Evolutionary conservation across 2,888 invertebrate genomes (phyloP), one percentile per base, ranked within the genome.

Genomic region (Rhorus exstirpatorius): DNA sequence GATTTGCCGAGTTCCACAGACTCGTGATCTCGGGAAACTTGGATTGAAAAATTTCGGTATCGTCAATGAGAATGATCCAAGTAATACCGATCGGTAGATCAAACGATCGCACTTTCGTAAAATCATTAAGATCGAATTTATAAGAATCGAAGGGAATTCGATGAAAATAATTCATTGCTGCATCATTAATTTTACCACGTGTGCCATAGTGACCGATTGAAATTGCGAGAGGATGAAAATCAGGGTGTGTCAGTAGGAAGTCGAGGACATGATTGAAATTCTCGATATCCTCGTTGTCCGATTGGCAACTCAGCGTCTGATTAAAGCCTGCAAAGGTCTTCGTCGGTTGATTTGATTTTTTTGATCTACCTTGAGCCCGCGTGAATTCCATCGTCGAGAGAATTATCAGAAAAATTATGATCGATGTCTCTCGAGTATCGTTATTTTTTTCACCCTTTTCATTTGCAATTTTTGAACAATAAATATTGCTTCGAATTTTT

Each of bases 21-120:
- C 83, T 35, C 0, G n/a, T 19, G 1, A 83, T 79, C 35, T 81
- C 58, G 6, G 63, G 35, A 3, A 88, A 21, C 1, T 79, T 79
- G n/a, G 26, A 14, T 2, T 79, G n/a, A 0, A 89, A 60, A 3
- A 8, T 44, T 10, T 71, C n/a, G 0, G 65, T 8, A 31, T 84
- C 71, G 0, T 79, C 78, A 7, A 87, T 31, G 14, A 85, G 7
- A 6, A 89, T 65, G 7, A 87, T 81, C 89, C 89, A 89, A 0
- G 88, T 89, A 17, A 87, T 26, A 10, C 71, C 75, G 10, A 10
- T 35, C 26, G 35, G 71, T 35, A 75, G 12, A 51, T 24, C 21
- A 1, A 17, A 24, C 0, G 14, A 10, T 2, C 44, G n/a, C n/a
- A n/a, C 49, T 3, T 4, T 0, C 0, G 77, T 41, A 6, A 82